Conservation (phyloP, 2,113 vertebrate genomes). For the Heterotilapia buettikoferi region DNA sequence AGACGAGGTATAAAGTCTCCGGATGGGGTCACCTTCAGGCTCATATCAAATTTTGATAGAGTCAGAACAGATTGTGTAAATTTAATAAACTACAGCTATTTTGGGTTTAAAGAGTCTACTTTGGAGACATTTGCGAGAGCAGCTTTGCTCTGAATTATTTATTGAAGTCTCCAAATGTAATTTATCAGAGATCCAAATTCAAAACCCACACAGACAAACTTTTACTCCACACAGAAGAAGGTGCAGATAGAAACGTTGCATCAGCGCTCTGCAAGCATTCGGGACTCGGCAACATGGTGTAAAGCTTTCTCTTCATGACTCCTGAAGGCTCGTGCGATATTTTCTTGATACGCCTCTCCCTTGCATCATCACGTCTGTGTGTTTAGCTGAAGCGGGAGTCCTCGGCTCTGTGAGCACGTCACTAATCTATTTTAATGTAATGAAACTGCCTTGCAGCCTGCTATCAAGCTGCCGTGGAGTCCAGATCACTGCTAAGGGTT, state of each 20-base stretch:
- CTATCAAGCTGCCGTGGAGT: neutral
- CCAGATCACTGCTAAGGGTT: neutral
- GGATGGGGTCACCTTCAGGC: neutral
- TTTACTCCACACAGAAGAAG: neutral
- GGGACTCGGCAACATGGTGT: neutral
- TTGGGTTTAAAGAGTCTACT: neutral
- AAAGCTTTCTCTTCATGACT: neutral
- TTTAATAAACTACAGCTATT: neutral
- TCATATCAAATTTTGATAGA: neutral
- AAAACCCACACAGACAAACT: neutral
- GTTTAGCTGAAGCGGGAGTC: neutral
- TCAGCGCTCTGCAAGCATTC: neutral
- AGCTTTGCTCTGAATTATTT: slow-evolving; percentile 1
- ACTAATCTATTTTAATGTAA: slow-evolving; percentile 18
- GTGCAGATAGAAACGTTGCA: neutral
- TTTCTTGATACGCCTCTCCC: neutral
- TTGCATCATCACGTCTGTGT: neutral
- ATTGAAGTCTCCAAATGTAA: neutral
- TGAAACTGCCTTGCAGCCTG: neutral
- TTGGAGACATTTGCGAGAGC: neutral
- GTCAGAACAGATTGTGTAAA: neutral
- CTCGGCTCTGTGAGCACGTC: neutral
- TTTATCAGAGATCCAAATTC: neutral
- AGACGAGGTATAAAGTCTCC: neutral
- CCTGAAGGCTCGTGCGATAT: neutral